Base-by-base conservation (phyloP, 1,140 invertebrate species). In the Drosophila obscura region DNA sequence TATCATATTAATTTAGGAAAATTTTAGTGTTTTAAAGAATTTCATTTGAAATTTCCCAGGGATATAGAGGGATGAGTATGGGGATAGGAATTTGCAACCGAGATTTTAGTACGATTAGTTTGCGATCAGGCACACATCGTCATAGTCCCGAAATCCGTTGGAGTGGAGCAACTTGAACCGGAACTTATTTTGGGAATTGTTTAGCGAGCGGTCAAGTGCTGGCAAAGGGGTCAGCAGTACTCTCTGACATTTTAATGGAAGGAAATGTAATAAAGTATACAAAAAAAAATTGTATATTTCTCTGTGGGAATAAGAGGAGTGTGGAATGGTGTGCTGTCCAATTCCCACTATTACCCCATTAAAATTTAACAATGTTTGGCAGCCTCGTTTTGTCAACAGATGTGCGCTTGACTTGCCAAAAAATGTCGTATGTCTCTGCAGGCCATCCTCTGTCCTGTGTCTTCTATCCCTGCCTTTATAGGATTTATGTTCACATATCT, bases 351-450 rank as follows among this genome's bases (percentile, higher is more conserved):
- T 57, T 72, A 53, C 43, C 31, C 72, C 73, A 75, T 76, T 67
- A 75, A 76, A 76, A 68, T 75, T 75, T 67, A 67, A 76, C 72
- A 76, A 76, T 76, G 72, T 67, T 76, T 65, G 73, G 63, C 73
- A 67, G 66, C 62, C 66, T 69, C 64, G 56, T 67, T 76, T 75
- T 72, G 73, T 76, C 73, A 76, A 46, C 72, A 76, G 55, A 60
- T 76, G 73, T 76, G 73, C 72, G 72, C 73, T 75, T 76, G 73
- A 76, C 73, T 76, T 76, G 73, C n/a, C n/a, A n/a, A n/a, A n/a
- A 65, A 76, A 75, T 76, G 73, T 67, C 55, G 69, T 69, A 53
- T 48, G 49, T 9, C 35, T 51, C n/a, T 28, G 15, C 66, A 26
- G 26, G 5, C 26, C 26, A 26, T 22, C 22, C 22, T 22, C 22